Base-by-base conservation (phyloP, 2,888 invertebrate genomes). In the Hydropsyche betteni region DNA sequence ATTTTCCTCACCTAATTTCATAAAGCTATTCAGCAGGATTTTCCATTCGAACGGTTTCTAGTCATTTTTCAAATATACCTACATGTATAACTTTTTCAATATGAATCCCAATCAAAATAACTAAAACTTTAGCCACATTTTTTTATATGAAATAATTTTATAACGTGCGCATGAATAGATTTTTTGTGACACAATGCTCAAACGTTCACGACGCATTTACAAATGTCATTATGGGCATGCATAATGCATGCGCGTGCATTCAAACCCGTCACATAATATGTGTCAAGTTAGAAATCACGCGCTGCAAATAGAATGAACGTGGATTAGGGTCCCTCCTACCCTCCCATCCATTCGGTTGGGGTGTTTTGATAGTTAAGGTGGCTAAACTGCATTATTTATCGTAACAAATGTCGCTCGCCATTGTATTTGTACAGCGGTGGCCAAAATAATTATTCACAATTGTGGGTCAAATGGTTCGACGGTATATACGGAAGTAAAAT, bases 321-420 rank as follows among this genome's bases (percentile, higher is more conserved):
- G 53, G 53, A 53, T 53, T 53, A 53, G 53, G 53, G 53, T 53
- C 53, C 12, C 53, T 14, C 53, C 7, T 51, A 14, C 16, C 51
- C 14, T 52, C 24, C 51, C 44, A 10, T 68, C 14, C 24, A 24
- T 36, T n/a, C 68, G 36, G 24, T 24, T 24, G 24, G 36, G 16
- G 16, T 69, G 44, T 69, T 69, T 16, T 69, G 69, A 69, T 69
- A 34, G 68, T 68, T 51, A 50, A 64, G 68, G 52, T 64, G 16
- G 68, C 70, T 68, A 64, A 71, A 51, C 75, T 69, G 75, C 69
- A 69, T 75, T 75, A 77, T 77, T 77, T 77, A 77, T 73, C n/a
- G 69, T 51, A 74, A 77, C 64, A 77, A 75, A 77, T 75, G 75
- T 69, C 73, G 69, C 73, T 69, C 73, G n/a, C 52, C 69, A 38